Base-by-base conservation (phyloP, 1,140 invertebrate genomes). In the Ectropis grisescens region DNA sequence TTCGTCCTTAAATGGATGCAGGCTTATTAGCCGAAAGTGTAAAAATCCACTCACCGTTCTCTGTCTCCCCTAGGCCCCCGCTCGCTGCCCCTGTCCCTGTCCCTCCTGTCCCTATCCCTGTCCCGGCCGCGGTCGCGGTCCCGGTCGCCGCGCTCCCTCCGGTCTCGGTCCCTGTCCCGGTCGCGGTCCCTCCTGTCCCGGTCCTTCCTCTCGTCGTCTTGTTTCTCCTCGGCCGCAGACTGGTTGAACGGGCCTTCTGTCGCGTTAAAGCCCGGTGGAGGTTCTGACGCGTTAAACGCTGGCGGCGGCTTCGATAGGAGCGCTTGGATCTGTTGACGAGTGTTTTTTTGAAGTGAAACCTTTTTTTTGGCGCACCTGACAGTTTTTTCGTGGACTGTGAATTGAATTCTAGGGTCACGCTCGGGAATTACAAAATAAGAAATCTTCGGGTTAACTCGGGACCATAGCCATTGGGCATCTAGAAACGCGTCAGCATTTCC, bases 221-320 rank as follows among this genome's bases (percentile, higher is more conserved):
- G 41, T 25, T 66, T 65, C 16, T 64, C 51, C n/a, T 59, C 45
- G 4, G 65, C 58, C 6, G 68, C 68, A 5, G 62, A 61, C 31
- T 67, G 56, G 6, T 33, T 56, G 34, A 60, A 58, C 8, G 65
- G 50, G 6, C 61, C 56, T 24, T 60, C 44, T n/a, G 37, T 23
- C 1, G 58, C 34, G 30, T 59, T 62, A 57, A 79, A 82, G 1
- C 56, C 56, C 0, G 78, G 80, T 3, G 81, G 81, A 0, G 80
- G 80, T 23, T 82, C 74, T 1, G 69, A 47, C 2, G 66, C 33
- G 47, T 70, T 74, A 59, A 83, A 83, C n/a, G 41, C 45, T 0
- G 81, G 81, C 1, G 81, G 81, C 2, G 81, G 81, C 26, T 80
- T 78, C 10, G 74, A 70, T 3, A 83, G 48, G 5, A 83, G 34